Evolutionary conservation across 2,888 invertebrate species (phyloP), one percentile per base, ranked within the genome.

Genomic region (Drosophila nigritarsus): DNA sequence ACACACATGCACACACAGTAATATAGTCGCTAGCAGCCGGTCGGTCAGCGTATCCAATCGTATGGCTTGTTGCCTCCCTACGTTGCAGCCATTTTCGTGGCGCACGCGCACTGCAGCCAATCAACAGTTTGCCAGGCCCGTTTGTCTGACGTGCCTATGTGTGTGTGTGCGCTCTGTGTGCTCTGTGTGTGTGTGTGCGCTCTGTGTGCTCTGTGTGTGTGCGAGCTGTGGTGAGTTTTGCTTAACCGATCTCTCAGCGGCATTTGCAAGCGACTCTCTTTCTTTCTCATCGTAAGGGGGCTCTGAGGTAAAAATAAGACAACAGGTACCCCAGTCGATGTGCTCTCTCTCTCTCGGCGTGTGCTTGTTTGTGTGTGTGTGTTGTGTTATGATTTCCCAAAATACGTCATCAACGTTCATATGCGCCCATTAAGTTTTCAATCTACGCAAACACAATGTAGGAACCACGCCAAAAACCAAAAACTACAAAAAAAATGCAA

Each of bases 61-160:
- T 77, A 68, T 75, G 78, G 62, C 75, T 84, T 82, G 92, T 91
- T 82, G 88, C 92, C 93, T 91, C 93, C 92, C 91, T 86, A 80
- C 81, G 77, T 72, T 92, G 91, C 92, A 92, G 93, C 93, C 92
- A 92, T 92, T 92, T 92, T 93, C 91, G 89, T 80, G 92, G 93
- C 92, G 92, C 92, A 92, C 83, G 92, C 92, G 92, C 92, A 92
- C 78, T 84, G 73, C 83, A 86, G 77, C 92, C 92, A 92, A 92
- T 92, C 92, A 92, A 87, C 91, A 89, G 91, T 91, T 93, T 92
- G 92, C 90, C 86, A 86, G 88, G 88, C 86, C 88, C 69, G 83
- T 79, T 72, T 64, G 73, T 29, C 51, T 60, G 30, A 20, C 59
- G n/a, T 49, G 32, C 34, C 27, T 13, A n/a, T 24, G 50, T 54